phyloP scores from a whole-genome alignment of 2,113 vertebrate genomes.

The Leucopsar rothschildi region DNA sequence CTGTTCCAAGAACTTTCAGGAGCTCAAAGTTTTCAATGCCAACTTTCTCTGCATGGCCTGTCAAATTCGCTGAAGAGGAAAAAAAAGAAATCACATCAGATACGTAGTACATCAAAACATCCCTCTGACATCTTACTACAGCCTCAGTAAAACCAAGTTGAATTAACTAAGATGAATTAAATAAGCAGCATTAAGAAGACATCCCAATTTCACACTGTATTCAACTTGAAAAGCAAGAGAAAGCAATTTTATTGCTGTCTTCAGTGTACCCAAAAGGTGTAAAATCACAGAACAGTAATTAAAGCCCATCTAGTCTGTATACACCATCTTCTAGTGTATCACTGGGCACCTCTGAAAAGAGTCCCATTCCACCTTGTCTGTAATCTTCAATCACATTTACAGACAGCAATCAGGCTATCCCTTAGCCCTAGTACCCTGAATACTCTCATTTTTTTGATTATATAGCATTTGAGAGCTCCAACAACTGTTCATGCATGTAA shows the following conservation, averaged over 20 bases:
- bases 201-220: background rate
- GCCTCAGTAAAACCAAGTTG: background rate
- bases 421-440: background rate
- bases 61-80: conserved; percentile 86
- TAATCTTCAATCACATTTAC: background rate
- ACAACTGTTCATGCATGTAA: background rate
- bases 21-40: conserved; percentile 98
- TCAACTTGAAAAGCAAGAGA: background rate
- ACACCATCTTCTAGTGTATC: background rate
- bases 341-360: background rate
- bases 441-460: background rate
- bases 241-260: background rate
- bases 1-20: conserved; percentile 94
- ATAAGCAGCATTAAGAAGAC: background rate
- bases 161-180: background rate
- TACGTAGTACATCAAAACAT: background rate
- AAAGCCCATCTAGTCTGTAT: background rate
- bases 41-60: conserved; percentile 93
- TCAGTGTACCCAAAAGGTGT: rapidly evolving
- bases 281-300: background rate
- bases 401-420: background rate
- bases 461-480: background rate
- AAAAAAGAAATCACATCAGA: background rate
- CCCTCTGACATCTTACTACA: background rate
- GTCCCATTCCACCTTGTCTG: background rate